Evolutionary conservation across 2,888 invertebrate genomes (phyloP).

Genomic region (Gortyna flavago): DNA sequence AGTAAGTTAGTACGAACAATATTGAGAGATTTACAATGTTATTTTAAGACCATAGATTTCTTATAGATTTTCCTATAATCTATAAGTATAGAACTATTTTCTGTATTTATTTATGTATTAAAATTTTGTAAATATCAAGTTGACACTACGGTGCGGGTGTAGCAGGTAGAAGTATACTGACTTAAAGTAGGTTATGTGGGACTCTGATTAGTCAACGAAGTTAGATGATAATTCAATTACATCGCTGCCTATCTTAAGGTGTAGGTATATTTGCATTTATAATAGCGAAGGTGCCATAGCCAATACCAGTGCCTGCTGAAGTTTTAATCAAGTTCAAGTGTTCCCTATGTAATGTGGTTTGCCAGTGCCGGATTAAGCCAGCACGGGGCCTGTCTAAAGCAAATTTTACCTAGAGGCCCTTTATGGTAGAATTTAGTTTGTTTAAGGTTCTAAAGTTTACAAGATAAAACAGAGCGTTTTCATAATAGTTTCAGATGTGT

Average conservation of each 20-base stretch:
- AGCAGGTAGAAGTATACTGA: background rate
- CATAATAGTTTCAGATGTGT: too few relatives aligned
- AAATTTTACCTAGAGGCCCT: too few relatives aligned
- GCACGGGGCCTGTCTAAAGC: too few relatives aligned
- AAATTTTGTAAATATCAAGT: background rate
- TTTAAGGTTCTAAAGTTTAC: too few relatives aligned
- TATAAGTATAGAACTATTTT: too few relatives aligned
- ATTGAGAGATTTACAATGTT: too few relatives aligned
- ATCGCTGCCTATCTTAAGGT: slow-evolving; percentile 21
- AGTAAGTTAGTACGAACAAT: too few relatives aligned
- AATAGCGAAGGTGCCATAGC: background rate
- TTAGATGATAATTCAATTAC: slow-evolving; percentile 54
- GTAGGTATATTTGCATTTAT: slow-evolving; percentile 29
- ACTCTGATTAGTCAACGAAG: slow-evolving; percentile 33
- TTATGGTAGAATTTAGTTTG: too few relatives aligned
- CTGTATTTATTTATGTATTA: background rate
- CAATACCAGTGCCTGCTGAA: background rate
- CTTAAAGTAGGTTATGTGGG: slow-evolving; percentile 61
- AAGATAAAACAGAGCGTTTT: too few relatives aligned
- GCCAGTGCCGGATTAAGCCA: too few relatives aligned
- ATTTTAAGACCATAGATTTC: too few relatives aligned
- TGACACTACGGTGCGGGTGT: slow-evolving; percentile 1
- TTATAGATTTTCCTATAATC: too few relatives aligned
- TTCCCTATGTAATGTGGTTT: background rate
- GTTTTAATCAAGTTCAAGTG: slow-evolving; percentile 8